Evolutionary conservation across 1,140 invertebrate species (phyloP), one percentile per base, ranked within the genome.

Genomic region (Tetragonula clypearis): DNA sequence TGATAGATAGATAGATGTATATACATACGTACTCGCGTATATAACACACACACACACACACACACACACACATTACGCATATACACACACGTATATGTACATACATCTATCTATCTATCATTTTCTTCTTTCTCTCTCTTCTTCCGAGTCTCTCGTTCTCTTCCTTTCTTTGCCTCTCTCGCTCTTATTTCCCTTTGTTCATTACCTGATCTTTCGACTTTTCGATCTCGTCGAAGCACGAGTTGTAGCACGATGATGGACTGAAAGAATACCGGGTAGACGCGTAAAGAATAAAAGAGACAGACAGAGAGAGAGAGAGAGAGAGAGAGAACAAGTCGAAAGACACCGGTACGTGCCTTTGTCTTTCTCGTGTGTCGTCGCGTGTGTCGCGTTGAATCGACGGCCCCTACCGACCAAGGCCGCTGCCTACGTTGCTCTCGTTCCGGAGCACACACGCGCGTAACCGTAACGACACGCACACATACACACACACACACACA

Each of bases 381-480:
- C 55, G 58, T 87, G 58, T 87, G 85, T 79, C 41, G 69, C 69
- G 41, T 72, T 35, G 41, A 49, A 72, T 41, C 35, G 35, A 71
- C 68, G 35, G 68, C 30, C 35, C 68, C 21, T 66, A 35, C 21
- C 69, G 35, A 72, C 69, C 41, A 72, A 72, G 69, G 69, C 69
- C 69, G 41, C 69, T 72, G 65, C 15, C 65, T 26, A 49, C 41
- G 41, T 49, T 49, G 41, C 41, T 49, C 41, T 30, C 30, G 69
- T 72, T 72, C 21, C 69, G 69, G n/a, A 60, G 19, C 58, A 62
- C 23, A 62, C 23, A 21, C 60, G 49, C 56, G 68, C 60, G 53
- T 86, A 49, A 79, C 49, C 49, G 30, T 49, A 49, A 49, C 41
- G 41, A 21, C 26, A 55, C 66, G 11, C n/a, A 71, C n/a, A 66